These are phyloP conservation scores for Stenurella melanura DNA, from an alignment of 2,888 invertebrate genomes.

Conservation along the genomic window DNA sequence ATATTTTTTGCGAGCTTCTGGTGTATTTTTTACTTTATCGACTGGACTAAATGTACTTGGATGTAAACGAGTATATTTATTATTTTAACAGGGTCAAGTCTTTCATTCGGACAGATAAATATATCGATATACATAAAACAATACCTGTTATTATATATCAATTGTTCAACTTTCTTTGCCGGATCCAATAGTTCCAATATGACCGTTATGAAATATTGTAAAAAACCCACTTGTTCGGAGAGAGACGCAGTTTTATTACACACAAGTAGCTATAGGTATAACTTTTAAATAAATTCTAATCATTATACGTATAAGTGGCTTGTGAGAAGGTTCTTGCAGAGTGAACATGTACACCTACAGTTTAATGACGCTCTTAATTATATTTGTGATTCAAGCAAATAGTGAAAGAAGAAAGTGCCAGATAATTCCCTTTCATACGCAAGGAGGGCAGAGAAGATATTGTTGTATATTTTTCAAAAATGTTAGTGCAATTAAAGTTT, in stretches of 20 bases:
- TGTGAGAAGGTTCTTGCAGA: background rate
- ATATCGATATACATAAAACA: background rate
- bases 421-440: slow-evolving; percentile 18
- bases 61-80: no score
- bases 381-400: background rate
- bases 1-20: no score
- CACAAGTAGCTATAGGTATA: background rate
- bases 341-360: slow-evolving; percentile 3
- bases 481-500: background rate
- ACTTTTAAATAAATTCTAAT: background rate
- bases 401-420: slow-evolving; percentile 9
- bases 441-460: background rate
- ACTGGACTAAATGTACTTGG: no score
- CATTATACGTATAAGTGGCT: slow-evolving; percentile 6
- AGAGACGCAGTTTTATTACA: slow-evolving; percentile 8
- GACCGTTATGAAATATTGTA: slow-evolving; percentile 2
- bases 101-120: background rate
- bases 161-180: slow-evolving; percentile 11
- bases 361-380: background rate
- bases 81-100: background rate
- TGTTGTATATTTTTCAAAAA: slow-evolving; percentile 30
- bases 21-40: no score
- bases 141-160: background rate
- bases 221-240: slow-evolving; percentile 28
- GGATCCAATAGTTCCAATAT: background rate